phyloP scores from a whole-genome alignment of 2,888 invertebrate species.

The Cylloceria caligata region DNA sequence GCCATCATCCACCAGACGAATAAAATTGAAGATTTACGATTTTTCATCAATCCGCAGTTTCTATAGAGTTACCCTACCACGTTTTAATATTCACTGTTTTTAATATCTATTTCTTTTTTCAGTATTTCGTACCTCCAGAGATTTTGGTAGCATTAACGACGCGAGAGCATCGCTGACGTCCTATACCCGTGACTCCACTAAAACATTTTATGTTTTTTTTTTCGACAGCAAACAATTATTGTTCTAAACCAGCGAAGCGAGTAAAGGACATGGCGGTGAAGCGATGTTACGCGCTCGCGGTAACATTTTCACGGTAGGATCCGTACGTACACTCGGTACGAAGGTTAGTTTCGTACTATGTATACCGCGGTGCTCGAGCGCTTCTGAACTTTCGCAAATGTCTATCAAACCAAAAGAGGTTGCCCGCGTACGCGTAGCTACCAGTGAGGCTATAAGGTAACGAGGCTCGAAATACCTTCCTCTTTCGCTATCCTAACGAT shows the following conservation, averaged over 20 bases:
- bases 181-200: neutral
- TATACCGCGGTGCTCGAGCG: conserved; percentile 24
- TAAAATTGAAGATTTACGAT: conserved; percentile 58
- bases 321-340: conserved; percentile 14
- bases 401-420: conserved; percentile 41
- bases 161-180: neutral
- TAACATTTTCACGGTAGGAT: conserved; percentile 37
- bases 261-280: conserved; percentile 50
- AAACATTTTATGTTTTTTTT: conserved; percentile 23
- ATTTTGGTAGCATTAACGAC: conserved; percentile 15
- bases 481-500: conserved; percentile 5
- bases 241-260: conserved; percentile 75
- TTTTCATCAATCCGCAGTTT: conserved; percentile 48
- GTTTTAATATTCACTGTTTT: conserved; percentile 10
- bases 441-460: conserved; percentile 36
- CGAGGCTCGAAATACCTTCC: conserved; percentile 37
- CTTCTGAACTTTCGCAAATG: conserved; percentile 49
- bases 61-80: conserved; percentile 6
- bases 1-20: conserved; percentile 62
- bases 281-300: conserved; percentile 34
- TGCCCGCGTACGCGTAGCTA: conserved; percentile 2
- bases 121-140: neutral
- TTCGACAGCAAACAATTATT: conserved; percentile 65
- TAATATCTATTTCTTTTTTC: conserved; percentile 19
- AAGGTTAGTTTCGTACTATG: conserved; percentile 37